Conservation (phyloP, 1,140 invertebrate genomes). For the Rhopalosiphum padi region DNA sequence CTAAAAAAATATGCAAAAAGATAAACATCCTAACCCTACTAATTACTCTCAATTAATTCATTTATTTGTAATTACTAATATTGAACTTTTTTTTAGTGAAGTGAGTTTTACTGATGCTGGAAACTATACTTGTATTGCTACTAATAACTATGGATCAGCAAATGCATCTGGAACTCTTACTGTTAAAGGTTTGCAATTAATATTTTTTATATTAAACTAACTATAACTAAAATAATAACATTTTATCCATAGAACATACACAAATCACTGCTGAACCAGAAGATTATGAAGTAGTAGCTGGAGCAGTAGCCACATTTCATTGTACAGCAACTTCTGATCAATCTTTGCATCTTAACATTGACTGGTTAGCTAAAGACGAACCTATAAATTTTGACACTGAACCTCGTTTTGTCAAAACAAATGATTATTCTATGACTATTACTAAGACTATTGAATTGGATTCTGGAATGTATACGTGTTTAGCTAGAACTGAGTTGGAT, state of each 20-base stretch:
- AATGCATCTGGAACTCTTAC: constrained; percentile 77
- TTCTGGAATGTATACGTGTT: constrained; percentile 94
- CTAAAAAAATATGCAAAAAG: no score
- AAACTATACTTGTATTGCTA: constrained; percentile 88
- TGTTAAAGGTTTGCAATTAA: constrained; percentile 74
- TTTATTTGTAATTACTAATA: background rate
- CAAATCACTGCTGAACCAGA: constrained; percentile 85
- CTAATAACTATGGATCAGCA: constrained; percentile 89
- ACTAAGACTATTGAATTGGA: constrained; percentile 93
- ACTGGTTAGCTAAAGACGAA: constrained; percentile 87
- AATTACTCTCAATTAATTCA: no score
- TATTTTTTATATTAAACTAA: background rate
- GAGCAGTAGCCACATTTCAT: constrained; percentile 87
- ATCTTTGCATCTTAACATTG: constrained; percentile 78
- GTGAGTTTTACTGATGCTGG: constrained; percentile 87
- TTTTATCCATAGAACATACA: constrained; percentile 72
- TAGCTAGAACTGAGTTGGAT: constrained; percentile 90
- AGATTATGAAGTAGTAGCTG: constrained; percentile 89
- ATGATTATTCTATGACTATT: constrained; percentile 92
- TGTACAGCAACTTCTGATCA: constrained; percentile 90
- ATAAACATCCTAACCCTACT: no score
- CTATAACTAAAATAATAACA: constrained; percentile 26
- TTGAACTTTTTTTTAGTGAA: constrained; percentile 65
- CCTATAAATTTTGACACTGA: constrained; percentile 87
- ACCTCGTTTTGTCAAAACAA: constrained; percentile 80